Evolutionary conservation across 2,113 vertebrate species (phyloP).

Genomic region (Ptilorrhoa leucosticta): DNA sequence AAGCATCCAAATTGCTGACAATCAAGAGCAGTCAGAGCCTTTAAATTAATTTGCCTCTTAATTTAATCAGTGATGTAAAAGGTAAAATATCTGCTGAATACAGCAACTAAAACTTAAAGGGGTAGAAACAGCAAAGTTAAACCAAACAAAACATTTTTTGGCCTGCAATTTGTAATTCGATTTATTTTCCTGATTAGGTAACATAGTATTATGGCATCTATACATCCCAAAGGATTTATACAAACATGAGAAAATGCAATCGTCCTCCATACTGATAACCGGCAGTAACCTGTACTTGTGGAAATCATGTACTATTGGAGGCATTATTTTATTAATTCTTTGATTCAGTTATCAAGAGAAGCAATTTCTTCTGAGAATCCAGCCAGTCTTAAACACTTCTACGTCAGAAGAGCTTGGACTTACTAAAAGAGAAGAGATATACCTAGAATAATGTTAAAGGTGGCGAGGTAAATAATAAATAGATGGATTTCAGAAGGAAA

Average conservation of each 20-base stretch:
- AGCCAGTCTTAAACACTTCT: not conserved
- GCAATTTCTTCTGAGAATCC: not conserved
- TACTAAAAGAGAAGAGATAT: not conserved
- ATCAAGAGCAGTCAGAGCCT: not conserved
- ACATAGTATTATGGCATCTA: not conserved
- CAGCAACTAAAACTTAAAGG: not conserved
- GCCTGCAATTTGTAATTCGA: not conserved
- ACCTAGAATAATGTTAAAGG: not conserved
- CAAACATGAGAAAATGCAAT: not conserved
- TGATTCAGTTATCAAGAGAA: not conserved
- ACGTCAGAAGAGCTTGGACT: not conserved
- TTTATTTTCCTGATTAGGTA: not conserved
- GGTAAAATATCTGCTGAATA: not conserved
- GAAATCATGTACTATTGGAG: not conserved
- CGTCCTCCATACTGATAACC: not conserved
- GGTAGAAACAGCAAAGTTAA: not conserved
- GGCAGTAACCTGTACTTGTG: not conserved
- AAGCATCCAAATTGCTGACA: not conserved
- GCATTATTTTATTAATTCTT: not conserved
- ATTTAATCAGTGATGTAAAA: conserved; percentile 6
- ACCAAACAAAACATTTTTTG: not conserved
- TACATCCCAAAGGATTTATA: not conserved
- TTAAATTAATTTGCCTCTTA: conserved; percentile 19
- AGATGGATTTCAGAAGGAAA: not conserved
- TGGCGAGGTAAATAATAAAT: not conserved